phyloP scores from a whole-genome alignment of 2,888 invertebrate genomes.

The Oligia latruncula region DNA sequence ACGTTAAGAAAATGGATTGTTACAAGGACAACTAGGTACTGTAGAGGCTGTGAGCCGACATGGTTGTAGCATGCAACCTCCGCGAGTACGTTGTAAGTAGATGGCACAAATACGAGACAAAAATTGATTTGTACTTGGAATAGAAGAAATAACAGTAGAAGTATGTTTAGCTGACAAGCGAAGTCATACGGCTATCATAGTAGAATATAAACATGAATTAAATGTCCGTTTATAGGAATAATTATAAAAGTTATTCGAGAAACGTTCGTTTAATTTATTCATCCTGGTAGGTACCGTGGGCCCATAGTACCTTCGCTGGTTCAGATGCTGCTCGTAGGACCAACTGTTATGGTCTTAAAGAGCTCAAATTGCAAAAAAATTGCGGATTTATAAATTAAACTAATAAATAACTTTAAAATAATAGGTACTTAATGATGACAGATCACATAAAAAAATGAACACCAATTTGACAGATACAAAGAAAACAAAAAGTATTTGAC shows the following conservation, averaged over 20 bases:
- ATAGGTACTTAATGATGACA: no score
- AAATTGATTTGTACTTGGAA: background rate
- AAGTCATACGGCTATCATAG: background rate
- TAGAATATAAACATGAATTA: background rate
- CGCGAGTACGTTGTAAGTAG: background rate
- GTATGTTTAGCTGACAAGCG: no score
- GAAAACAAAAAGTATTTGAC: background rate
- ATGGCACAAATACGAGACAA: background rate
- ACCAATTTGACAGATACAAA: background rate
- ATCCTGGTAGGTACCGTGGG: background rate
- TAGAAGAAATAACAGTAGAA: background rate
- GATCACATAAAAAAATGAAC: background rate
- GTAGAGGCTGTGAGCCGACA: background rate
- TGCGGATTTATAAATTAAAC: background rate
- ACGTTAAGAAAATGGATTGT: background rate
- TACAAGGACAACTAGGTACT: background rate
- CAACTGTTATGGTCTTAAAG: background rate
- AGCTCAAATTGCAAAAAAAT: no score
- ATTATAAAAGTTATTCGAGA: background rate
- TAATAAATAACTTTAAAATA: background rate
- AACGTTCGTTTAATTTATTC: background rate
- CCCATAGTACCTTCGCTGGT: no score
- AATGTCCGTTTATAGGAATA: background rate
- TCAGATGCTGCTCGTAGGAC: no score
- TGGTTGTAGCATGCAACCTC: background rate